Percentiles rank a stretch among this genome's conserved stretches.
Conservation (phyloP, 2,888 invertebrate genomes). For the Ennomos erosarius region DNA sequence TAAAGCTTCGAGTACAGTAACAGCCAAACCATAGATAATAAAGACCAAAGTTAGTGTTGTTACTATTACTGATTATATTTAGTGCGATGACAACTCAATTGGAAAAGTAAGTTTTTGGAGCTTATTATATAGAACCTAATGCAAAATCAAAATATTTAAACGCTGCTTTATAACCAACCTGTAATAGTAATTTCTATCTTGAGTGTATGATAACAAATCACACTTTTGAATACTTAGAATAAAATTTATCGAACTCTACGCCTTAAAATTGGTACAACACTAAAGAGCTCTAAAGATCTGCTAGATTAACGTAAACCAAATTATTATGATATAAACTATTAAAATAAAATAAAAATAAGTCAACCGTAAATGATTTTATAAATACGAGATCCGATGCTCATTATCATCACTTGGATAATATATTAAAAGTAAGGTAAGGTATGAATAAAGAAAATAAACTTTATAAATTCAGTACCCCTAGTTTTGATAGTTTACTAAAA, state of each 20-base stretch:
- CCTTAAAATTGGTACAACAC: constrained; percentile 10
- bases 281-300: constrained; percentile 46
- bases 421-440: constrained; percentile 31
- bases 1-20: constrained; percentile 36
- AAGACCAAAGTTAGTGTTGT: neutral
- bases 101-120: no score
- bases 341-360: constrained; percentile 27
- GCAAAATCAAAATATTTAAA: no score
- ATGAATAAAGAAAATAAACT: constrained; percentile 21
- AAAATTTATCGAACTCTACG: constrained; percentile 9
- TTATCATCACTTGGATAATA: constrained; percentile 44
- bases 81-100: no score
- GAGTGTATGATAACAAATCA: no score
- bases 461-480: no score
- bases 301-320: constrained; percentile 44
- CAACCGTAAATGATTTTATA: constrained; percentile 43
- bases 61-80: no score
- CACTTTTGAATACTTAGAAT: neutral
- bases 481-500: no score
- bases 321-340: constrained; percentile 50
- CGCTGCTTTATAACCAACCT: no score
- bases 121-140: no score
- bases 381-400: constrained; percentile 61
- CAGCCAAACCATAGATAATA: neutral
- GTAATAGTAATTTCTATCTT: no score